Conservation (phyloP, 2,113 vertebrate species). For the Coptodon bakossiorum region DNA sequence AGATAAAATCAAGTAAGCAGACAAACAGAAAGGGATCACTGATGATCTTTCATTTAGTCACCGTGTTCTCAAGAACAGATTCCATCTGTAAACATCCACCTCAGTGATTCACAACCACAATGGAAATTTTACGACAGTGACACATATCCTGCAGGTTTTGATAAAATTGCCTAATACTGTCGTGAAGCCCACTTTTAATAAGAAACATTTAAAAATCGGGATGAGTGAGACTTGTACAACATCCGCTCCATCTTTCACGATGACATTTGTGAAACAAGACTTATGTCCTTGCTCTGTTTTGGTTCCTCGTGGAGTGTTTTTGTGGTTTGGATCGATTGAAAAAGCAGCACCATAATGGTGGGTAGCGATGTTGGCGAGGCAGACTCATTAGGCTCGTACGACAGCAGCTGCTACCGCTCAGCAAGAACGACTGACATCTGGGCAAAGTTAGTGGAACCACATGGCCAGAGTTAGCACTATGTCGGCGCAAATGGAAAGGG, state of each 20-base stretch:
- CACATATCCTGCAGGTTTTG: conserved; percentile 20
- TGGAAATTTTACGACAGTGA: background rate
- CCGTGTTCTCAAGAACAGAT: background rate
- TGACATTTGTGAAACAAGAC: background rate
- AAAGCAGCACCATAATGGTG: conserved; percentile 19
- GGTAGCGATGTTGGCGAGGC: conserved; percentile 32
- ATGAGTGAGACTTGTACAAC: conserved; percentile 27
- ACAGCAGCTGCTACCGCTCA: conserved; percentile 64
- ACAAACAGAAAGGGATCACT: background rate
- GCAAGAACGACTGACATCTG: conserved; percentile 38
- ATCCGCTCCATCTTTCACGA: background rate
- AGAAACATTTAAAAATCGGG: background rate
- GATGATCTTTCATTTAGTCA: conserved; percentile 17
- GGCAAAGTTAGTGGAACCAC: conserved; percentile 56
- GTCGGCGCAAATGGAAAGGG: conserved; percentile 14
- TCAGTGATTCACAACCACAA: conserved; percentile 36
- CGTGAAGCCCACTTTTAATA: background rate
- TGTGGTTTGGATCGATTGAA: conserved; percentile 22
- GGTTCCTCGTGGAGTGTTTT: conserved; percentile 13
- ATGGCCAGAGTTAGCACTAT: conserved; percentile 46
- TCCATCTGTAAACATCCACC: background rate
- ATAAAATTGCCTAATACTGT: background rate
- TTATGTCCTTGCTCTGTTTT: background rate
- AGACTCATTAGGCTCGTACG: conserved; percentile 42
- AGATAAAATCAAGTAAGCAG: background rate